Percentiles rank a stretch among this genome's conserved stretches.
phyloP scores from a whole-genome alignment of 2,888 invertebrate genomes.

The Pollenia labialis region DNA sequence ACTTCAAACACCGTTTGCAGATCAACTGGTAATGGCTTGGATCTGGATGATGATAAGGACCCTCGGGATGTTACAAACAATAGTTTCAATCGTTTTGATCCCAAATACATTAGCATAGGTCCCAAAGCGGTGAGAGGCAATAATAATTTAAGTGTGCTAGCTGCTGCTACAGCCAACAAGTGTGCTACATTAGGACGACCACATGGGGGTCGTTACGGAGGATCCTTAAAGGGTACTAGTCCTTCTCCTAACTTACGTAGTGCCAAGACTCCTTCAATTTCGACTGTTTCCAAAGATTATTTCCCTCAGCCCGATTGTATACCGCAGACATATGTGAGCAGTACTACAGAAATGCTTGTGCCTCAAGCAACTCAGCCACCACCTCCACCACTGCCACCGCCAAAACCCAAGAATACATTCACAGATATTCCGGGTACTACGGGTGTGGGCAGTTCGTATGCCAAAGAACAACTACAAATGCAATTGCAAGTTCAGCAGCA shows the following conservation, averaged over 20 bases:
- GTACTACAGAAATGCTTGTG: conserved; percentile 74
- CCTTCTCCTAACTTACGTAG: conserved; percentile 84
- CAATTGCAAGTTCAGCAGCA: conserved; percentile 75
- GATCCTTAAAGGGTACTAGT: conserved; percentile 82
- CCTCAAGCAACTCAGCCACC: conserved; percentile 75
- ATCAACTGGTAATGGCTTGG: conserved; percentile 81
- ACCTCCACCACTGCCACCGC: conserved; percentile 80
- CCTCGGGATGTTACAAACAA: conserved; percentile 84
- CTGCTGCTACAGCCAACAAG: conserved; percentile 81
- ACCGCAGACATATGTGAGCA: conserved; percentile 78
- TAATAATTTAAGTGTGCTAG: conserved; percentile 82
- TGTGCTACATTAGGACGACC: conserved; percentile 82
- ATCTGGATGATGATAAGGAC: conserved; percentile 82
- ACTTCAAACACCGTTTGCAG: conserved; percentile 81
- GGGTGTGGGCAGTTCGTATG: conserved; percentile 83
- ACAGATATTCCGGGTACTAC: conserved; percentile 84
- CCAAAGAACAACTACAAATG: conserved; percentile 79
- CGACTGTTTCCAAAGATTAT: conserved; percentile 84
- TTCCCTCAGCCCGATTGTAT: conserved; percentile 83
- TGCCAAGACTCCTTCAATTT: conserved; percentile 84
- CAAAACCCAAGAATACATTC: conserved; percentile 83
- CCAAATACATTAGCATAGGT: conserved; percentile 84
- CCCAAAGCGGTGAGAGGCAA: conserved; percentile 83
- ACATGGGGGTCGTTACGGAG: conserved; percentile 84
- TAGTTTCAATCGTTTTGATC: conserved; percentile 84